phyloP scores from a whole-genome alignment of 2,113 vertebrate genomes.

The Paracanthobrama guichenoti region DNA sequence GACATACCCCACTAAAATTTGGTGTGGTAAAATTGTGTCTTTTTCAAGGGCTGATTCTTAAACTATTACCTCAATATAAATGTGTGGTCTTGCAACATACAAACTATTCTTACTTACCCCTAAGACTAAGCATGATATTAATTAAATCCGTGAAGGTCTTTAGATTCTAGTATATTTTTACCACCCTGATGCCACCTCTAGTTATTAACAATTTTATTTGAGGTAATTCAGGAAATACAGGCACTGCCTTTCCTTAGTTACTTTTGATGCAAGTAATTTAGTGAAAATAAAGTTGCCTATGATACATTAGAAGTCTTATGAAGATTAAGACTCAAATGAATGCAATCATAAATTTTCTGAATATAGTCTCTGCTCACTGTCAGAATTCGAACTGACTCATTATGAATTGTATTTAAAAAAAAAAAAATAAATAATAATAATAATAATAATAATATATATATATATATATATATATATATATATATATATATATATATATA shows the following conservation, averaged over 20 bases:
- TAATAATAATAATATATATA: no score
- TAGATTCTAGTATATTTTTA: not conserved
- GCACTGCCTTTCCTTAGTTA: not conserved
- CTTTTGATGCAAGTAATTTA: no score
- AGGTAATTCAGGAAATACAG: not conserved
- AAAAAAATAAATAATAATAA: no score
- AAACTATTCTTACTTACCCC: no score
- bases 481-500: no score
- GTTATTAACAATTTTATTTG: not conserved
- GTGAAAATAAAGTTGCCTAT: no score
- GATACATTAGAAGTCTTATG: no score
- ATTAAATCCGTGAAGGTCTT: no score
- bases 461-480: no score
- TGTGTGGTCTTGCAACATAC: no score
- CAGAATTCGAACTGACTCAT: not conserved
- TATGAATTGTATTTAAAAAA: not conserved
- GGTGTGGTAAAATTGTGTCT: not conserved
- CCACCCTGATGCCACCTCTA: not conserved
- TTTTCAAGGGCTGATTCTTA: not conserved
- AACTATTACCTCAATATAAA: no score
- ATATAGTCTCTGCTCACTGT: not conserved
- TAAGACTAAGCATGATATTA: no score
- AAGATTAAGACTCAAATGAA: not conserved
- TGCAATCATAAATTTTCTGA: not conserved
- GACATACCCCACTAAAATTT: not conserved